phyloP scores from a whole-genome alignment of 2,888 invertebrate species.

The Ormyrus thymus region DNA sequence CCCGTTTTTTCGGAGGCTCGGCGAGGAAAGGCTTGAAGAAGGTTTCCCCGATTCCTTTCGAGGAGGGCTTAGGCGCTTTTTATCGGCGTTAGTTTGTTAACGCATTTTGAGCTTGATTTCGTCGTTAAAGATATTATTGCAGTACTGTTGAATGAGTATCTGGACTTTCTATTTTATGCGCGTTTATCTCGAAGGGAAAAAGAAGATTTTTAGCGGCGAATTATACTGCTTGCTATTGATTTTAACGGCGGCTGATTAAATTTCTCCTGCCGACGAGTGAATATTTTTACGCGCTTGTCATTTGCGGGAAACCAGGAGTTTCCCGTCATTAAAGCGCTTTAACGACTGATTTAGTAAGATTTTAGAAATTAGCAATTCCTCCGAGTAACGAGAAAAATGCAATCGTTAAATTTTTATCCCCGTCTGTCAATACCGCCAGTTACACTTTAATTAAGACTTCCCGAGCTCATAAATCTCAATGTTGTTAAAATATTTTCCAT shows the following conservation, averaged over 20 bases:
- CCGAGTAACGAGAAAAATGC: constrained; percentile 11
- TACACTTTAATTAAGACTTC: constrained; percentile 23
- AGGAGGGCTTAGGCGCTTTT: too few species aligned
- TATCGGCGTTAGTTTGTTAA: too few species aligned
- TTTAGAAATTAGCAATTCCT: constrained; percentile 24
- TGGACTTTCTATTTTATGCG: too few species aligned
- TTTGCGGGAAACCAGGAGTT: constrained; percentile 23
- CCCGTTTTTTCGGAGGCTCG: too few species aligned
- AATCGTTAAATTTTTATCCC: background rate
- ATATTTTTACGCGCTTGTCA: constrained; percentile 9
- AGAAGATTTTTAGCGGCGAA: too few species aligned
- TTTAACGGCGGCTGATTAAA: constrained; percentile 19
- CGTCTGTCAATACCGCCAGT: background rate
- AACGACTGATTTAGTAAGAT: constrained; percentile 14
- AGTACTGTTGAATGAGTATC: too few species aligned
- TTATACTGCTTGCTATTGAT: background rate
- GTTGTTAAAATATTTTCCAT: constrained; percentile 23
- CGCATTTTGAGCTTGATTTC: too few species aligned
- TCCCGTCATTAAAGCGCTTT: constrained; percentile 32
- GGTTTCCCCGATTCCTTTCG: too few species aligned
- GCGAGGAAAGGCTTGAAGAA: too few species aligned
- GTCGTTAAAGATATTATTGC: too few species aligned
- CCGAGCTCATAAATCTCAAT: constrained; percentile 16
- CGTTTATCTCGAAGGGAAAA: too few species aligned
- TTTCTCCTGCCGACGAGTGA: constrained; percentile 1